These are phyloP conservation scores for Meda fulgida DNA, from an alignment of 2,797 vertebrate species.

Conservation along the genomic window DNA sequence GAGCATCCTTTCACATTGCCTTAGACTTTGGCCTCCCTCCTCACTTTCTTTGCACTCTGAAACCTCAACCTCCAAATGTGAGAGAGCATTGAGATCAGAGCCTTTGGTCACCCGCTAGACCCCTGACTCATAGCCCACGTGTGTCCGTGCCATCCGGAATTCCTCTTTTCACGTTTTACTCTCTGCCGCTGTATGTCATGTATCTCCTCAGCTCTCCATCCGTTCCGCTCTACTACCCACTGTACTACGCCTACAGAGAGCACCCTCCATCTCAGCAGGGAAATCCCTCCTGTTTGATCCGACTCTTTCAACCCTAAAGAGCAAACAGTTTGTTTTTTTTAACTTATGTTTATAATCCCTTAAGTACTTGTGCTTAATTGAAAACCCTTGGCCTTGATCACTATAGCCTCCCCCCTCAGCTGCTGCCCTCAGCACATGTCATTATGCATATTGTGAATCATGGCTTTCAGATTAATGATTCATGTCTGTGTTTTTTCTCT, in stretches of 20 bases:
- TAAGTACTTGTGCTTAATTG: slow-evolving; percentile 55
- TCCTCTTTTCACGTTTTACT: slow-evolving; percentile 11
- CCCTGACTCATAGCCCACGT: slow-evolving; percentile 32
- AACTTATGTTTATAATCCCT: slow-evolving; percentile 52
- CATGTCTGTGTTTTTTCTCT: slow-evolving; percentile 34
- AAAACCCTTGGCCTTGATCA: slow-evolving; percentile 43
- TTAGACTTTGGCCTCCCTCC: background rate
- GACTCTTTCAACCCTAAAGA: slow-evolving; percentile 33
- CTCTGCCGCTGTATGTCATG: slow-evolving; percentile 12
- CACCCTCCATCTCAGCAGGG: slow-evolving; percentile 16
- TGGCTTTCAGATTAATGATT: slow-evolving; percentile 54
- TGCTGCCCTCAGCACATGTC: slow-evolving; percentile 45
- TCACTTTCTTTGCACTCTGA: background rate
- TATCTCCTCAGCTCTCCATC: slow-evolving; percentile 31
- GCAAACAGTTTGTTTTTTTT: slow-evolving; percentile 5
- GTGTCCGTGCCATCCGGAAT: slow-evolving; percentile 20
- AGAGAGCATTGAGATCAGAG: slow-evolving; percentile 11
- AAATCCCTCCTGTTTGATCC: slow-evolving; percentile 47
- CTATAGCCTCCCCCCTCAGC: slow-evolving; percentile 22
- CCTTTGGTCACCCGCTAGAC: slow-evolving; percentile 22
- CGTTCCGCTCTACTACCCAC: slow-evolving; percentile 7
- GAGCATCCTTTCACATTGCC: background rate
- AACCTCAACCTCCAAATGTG: slow-evolving; percentile 9
- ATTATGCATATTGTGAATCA: slow-evolving; percentile 49
- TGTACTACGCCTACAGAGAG: background rate